Evolutionary conservation across 30 jellyfish, hydroid and myxozoan genomes (phyloP).

Genomic region (Hydractinia echinata): DNA sequence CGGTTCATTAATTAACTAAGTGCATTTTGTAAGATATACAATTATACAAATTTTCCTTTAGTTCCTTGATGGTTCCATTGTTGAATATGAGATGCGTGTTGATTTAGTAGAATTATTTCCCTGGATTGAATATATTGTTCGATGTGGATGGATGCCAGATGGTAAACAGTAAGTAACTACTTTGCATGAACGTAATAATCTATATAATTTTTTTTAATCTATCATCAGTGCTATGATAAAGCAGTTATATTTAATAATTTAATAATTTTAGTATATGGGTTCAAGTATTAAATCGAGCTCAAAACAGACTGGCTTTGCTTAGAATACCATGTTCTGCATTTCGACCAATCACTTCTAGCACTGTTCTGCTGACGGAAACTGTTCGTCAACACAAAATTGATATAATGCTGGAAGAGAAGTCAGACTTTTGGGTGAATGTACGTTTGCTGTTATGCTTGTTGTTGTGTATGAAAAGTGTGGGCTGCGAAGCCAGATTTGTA

Average conservation of each 20-base stretch:
- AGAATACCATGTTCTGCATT: slow-evolving; percentile 76
- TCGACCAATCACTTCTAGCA: slow-evolving; percentile 43
- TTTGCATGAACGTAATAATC: too few species aligned
- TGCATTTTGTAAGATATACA: too few species aligned
- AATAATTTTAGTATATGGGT: slow-evolving; percentile 55
- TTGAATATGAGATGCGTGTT: slow-evolving; percentile 56
- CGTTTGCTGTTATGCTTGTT: slow-evolving; percentile 7
- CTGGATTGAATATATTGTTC: slow-evolving; percentile 82
- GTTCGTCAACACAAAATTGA: slow-evolving; percentile 44
- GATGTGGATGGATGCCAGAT: slow-evolving; percentile 91
- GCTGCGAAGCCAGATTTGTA: too few species aligned
- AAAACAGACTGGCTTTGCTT: slow-evolving; percentile 57
- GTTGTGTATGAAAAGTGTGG: neutral
- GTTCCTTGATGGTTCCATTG: slow-evolving; percentile 66
- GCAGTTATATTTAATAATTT: neutral
- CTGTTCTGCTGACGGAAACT: neutral
- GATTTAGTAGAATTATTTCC: slow-evolving; percentile 52
- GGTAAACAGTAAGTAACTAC: slow-evolving; percentile 57
- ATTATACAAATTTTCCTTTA: neutral
- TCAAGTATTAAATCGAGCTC: slow-evolving; percentile 60
- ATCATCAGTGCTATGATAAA: neutral
- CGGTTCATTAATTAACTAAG: too few species aligned
- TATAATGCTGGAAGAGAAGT: slow-evolving; percentile 56
- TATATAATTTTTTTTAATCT: neutral
- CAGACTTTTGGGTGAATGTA: slow-evolving; percentile 80